These are phyloP conservation scores for Dinomys branickii DNA, from an alignment of 2,113 vertebrate genomes.

Conservation along the genomic window DNA sequence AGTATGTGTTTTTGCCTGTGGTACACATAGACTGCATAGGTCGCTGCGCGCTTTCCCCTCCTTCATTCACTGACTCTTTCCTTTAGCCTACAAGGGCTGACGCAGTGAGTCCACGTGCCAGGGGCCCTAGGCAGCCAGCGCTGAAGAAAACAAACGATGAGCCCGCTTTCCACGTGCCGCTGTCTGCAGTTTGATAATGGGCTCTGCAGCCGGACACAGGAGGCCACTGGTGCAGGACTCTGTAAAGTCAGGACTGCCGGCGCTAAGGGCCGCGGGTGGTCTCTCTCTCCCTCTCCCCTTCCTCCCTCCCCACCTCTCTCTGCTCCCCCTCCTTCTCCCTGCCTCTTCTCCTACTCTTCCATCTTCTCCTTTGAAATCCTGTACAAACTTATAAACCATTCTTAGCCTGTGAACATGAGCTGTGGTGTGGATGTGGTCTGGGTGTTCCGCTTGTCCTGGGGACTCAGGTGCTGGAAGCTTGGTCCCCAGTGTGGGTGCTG, in stretches of 20 bases:
- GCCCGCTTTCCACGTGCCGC: no score
- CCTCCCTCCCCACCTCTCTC: background rate
- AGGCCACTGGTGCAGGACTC: background rate
- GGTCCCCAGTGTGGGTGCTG: background rate
- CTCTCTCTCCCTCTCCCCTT: background rate
- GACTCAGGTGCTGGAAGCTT: background rate
- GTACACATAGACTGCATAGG: background rate
- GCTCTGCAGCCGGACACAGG: rapidly evolving
- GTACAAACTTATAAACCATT: background rate
- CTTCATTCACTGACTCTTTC: background rate
- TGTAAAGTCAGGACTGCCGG: background rate
- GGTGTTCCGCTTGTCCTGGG: no score
- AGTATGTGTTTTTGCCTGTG: background rate
- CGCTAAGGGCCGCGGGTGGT: background rate
- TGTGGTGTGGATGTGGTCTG: background rate
- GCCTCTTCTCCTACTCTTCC: background rate
- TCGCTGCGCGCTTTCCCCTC: no score
- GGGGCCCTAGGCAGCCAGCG: background rate
- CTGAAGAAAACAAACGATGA: rapidly evolving
- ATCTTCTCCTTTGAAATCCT: no score
- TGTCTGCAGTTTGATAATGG: background rate
- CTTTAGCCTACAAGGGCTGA: background rate
- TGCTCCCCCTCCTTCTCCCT: no score
- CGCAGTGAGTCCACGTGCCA: background rate
- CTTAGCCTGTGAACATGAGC: background rate